phyloP scores from a whole-genome alignment of 1,140 invertebrate genomes.

The Hylaeus anthracinus region DNA sequence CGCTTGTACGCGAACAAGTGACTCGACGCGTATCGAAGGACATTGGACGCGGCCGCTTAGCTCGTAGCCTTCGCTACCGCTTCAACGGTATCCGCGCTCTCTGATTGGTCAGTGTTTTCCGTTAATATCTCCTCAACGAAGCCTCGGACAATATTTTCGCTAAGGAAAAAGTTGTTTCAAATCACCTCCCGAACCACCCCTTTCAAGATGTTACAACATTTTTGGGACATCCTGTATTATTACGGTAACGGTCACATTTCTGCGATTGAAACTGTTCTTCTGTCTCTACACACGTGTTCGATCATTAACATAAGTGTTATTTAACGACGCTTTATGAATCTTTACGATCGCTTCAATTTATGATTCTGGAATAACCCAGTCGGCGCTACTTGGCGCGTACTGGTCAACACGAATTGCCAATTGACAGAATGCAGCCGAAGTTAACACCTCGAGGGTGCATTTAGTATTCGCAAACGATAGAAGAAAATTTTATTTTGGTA shows the following conservation, averaged over 20 bases:
- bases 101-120: too few species aligned
- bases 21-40: too few species aligned
- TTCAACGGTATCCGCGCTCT: too few species aligned
- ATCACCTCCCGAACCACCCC: too few species aligned
- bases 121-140: too few species aligned
- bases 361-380: conserved; percentile 17
- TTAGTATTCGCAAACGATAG: not conserved
- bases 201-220: too few species aligned
- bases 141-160: too few species aligned
- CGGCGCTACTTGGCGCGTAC: not conserved
- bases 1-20: too few species aligned
- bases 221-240: not conserved
- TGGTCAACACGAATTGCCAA: not conserved
- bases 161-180: too few species aligned
- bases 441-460: not conserved
- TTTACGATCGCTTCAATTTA: conserved; percentile 46
- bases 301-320: conserved; percentile 50
- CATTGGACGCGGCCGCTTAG: too few species aligned
- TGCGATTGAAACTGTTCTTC: conserved; percentile 16
- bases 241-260: conserved; percentile 32
- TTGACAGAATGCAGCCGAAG: not conserved
- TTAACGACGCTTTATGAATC: conserved; percentile 49
- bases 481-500: not conserved
- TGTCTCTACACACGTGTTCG: not conserved
- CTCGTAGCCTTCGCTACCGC: too few species aligned